Percentiles rank a stretch among this genome's conserved stretches.
Evolutionary conservation across 2,888 invertebrate species (phyloP).

Genomic region (Augiades crinisus): DNA sequence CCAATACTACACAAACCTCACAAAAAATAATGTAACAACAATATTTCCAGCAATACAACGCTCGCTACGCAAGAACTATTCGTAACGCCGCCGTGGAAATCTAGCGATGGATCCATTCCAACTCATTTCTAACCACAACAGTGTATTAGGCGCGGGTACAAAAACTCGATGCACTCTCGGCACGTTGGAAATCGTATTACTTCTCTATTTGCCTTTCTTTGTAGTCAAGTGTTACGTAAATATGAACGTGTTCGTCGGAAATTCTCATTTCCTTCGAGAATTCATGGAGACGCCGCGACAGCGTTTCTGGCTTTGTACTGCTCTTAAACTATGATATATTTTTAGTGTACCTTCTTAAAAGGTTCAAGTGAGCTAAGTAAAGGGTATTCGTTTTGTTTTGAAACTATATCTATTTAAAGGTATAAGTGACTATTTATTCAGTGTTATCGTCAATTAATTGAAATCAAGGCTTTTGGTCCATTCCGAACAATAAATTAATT

Average conservation of each 20-base stretch:
- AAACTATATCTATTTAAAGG: slow-evolving; percentile 13
- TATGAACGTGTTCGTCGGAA: slow-evolving; percentile 71
- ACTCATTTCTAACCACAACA: neutral
- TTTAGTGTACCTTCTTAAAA: slow-evolving; percentile 32
- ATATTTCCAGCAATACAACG: neutral
- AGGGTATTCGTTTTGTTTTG: slow-evolving; percentile 1
- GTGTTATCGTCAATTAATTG: slow-evolving; percentile 19
- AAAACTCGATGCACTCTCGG: slow-evolving; percentile 56
- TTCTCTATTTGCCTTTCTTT: slow-evolving; percentile 78
- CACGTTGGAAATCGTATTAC: slow-evolving; percentile 75
- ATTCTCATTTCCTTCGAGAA: slow-evolving; percentile 72
- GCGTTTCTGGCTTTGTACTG: slow-evolving; percentile 35
- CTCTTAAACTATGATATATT: slow-evolving; percentile 39
- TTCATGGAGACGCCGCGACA: slow-evolving; percentile 48
- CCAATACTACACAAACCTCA: slow-evolving; percentile 13
- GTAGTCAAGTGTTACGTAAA: slow-evolving; percentile 80
- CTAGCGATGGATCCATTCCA: neutral
- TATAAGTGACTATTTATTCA: slow-evolving; percentile 13
- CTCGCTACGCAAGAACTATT: neutral
- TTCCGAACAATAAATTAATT: slow-evolving; percentile 13
- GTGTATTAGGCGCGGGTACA: slow-evolving; percentile 37
- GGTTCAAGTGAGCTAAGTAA: slow-evolving; percentile 20
- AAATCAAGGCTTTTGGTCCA: slow-evolving; percentile 17
- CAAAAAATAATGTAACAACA: neutral
- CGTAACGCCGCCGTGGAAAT: neutral